phyloP scores from a whole-genome alignment of 2,797 vertebrate species.

The Alauda arvensis region DNA sequence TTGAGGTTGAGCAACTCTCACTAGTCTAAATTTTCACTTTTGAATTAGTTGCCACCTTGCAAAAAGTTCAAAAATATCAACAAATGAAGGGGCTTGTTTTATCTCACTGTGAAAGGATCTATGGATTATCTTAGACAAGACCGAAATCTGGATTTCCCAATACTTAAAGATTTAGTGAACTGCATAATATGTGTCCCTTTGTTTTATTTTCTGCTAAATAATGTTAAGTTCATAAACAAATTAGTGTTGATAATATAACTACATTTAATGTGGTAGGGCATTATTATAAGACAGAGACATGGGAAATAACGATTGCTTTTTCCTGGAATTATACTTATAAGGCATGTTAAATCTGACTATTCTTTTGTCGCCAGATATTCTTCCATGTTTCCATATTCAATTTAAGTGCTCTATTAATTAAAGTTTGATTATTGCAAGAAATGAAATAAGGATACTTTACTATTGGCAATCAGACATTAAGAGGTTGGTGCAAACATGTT shows the following conservation, averaged over 20 bases:
- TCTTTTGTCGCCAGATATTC: constrained; percentile 8
- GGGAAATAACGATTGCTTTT: background rate
- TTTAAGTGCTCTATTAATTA: background rate
- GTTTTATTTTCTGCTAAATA: background rate
- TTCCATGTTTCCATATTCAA: background rate
- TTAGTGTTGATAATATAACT: background rate
- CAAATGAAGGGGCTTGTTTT: background rate
- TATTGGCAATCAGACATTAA: background rate
- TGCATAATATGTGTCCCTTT: background rate
- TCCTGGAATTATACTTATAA: constrained; percentile 11
- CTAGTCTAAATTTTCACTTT: background rate
- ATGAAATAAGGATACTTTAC: background rate
- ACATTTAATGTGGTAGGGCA: constrained; percentile 2
- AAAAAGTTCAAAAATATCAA: background rate
- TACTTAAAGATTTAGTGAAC: background rate
- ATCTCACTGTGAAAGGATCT: background rate
- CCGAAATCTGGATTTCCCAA: background rate
- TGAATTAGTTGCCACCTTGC: background rate
- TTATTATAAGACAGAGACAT: constrained; percentile 5
- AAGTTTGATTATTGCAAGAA: background rate
- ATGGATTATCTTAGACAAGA: background rate
- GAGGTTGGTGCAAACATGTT: background rate
- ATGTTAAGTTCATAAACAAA: background rate
- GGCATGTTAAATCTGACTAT: background rate
- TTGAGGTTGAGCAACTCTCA: background rate